Evolutionary conservation across 2,888 invertebrate species (phyloP).

Genomic region (Sinotaia quadrata): DNA sequence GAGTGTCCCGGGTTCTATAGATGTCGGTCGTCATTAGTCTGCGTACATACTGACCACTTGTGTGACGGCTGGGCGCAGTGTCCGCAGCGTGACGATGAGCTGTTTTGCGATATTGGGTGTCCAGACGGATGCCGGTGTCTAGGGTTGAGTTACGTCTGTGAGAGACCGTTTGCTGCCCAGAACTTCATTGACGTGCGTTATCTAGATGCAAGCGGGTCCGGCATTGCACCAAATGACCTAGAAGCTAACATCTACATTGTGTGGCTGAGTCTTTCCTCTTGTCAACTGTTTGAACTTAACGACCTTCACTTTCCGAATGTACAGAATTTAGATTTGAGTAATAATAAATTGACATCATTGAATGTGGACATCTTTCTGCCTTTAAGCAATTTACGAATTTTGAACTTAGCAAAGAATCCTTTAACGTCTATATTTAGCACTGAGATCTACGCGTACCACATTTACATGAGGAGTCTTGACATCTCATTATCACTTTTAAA

Average conservation of each 20-base stretch:
- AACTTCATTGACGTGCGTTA: not conserved
- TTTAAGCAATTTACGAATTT: not conserved
- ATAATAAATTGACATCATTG: slow-evolving; percentile 10
- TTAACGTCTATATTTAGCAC: not conserved
- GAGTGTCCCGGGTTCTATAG: slow-evolving; percentile 30
- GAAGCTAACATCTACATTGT: not conserved
- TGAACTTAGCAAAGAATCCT: slow-evolving; percentile 6
- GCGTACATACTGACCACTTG: slow-evolving; percentile 26
- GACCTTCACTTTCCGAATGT: slow-evolving; percentile 13
- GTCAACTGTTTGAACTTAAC: not conserved
- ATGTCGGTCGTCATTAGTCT: slow-evolving; percentile 27
- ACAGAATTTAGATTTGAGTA: slow-evolving; percentile 24
- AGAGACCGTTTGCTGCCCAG: not conserved
- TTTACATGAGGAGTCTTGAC: not conserved
- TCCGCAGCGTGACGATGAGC: slow-evolving; percentile 34
- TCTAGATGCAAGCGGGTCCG: slow-evolving; percentile 14
- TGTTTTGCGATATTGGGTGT: slow-evolving; percentile 23
- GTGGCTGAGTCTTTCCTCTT: slow-evolving; percentile 1
- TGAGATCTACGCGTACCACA: not conserved
- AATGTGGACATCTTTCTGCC: not conserved
- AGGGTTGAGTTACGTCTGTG: slow-evolving; percentile 17
- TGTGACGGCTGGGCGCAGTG: slow-evolving; percentile 34
- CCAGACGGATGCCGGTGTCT: slow-evolving; percentile 15
- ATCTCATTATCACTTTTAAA: not conserved
- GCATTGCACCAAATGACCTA: slow-evolving; percentile 2